Evolutionary conservation across 1,140 invertebrate genomes (phyloP), one percentile per base, ranked within the genome.

Genomic region (Heliconius nattereri): DNA sequence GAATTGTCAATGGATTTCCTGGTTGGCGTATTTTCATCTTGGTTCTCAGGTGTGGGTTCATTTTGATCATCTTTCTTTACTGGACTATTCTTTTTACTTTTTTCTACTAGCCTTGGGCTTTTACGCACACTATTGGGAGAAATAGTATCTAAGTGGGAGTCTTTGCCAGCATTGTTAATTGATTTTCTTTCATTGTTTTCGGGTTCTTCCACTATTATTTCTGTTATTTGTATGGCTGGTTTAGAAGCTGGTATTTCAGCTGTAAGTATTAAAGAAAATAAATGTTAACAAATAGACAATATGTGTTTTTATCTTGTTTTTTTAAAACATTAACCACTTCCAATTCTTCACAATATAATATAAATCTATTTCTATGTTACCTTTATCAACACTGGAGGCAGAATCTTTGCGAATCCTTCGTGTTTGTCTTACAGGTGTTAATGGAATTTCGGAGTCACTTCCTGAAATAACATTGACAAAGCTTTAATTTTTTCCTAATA

Each of bases 391-490:
- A 82, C 87, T 93, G 13, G 91, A 88, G 71, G 88, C 80, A 40
- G 91, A 94, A 80, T 92, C 89, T 81, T 89, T 93, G 75, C 92
- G 86, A n/a, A 87, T 91, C 80, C 88, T 87, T 79, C 91, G 84
- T 52, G 89, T 89, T 81, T 86, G 85, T 81, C 88, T 90, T 8
- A 79, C 80, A 60, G 92, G 91, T 75, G 92, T 94, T 13, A 84
- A n/a, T 9, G 86, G 75, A 26, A 83, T 73, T 87, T 94, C 92
- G 81, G 75, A 88, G 71, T 94, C 92, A 86, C 91, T 93, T 35
- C 90, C 92, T 94, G 81, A 66, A 66, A 29, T 66, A 60, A 60
- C 5, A 16, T 45, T 3, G 1, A 45, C 9, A 60, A 23, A 60
- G 2, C 2, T n/a, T 23, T 60, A 60, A 7, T n/a, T 57, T 9